Conservation (phyloP, 2,888 invertebrate genomes). For the Drepanosiphum platanoidis region DNA sequence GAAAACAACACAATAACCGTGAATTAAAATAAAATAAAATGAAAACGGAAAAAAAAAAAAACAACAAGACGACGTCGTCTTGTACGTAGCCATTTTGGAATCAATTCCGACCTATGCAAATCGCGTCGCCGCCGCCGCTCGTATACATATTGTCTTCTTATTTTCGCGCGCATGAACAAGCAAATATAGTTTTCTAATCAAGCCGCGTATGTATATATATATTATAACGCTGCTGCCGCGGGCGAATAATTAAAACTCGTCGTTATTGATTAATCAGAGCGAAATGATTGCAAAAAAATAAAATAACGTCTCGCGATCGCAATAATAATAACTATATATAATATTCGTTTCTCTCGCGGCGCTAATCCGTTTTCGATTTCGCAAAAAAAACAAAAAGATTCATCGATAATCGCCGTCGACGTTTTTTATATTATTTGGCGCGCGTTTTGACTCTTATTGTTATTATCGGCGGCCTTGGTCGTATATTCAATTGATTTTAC, state of each 20-base stretch:
- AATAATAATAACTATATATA: no score
- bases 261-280: slow-evolving; percentile 38
- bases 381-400: neutral
- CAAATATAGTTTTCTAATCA: slow-evolving; percentile 18
- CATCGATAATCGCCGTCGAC: neutral
- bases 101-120: slow-evolving; percentile 34
- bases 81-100: slow-evolving; percentile 51
- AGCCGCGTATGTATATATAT: neutral
- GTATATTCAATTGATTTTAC: slow-evolving; percentile 46
- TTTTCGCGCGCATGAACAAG: slow-evolving; percentile 30
- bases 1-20: slow-evolving; percentile 56
- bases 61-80: neutral
- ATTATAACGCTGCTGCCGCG: no score
- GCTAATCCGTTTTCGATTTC: neutral
- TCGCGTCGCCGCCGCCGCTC: neutral
- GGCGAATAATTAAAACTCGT: slow-evolving; percentile 35
- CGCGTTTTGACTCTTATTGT: neutral
- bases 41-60: slow-evolving; percentile 7
- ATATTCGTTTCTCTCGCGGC: neutral
- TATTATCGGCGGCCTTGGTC: no score
- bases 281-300: slow-evolving; percentile 57
- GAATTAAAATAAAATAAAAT: slow-evolving; percentile 45
- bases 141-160: neutral
- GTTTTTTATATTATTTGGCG: neutral
- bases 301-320: neutral